These are phyloP conservation scores for Crocuta crocuta DNA, from an alignment of 2,113 vertebrate species.

Conservation along the genomic window DNA sequence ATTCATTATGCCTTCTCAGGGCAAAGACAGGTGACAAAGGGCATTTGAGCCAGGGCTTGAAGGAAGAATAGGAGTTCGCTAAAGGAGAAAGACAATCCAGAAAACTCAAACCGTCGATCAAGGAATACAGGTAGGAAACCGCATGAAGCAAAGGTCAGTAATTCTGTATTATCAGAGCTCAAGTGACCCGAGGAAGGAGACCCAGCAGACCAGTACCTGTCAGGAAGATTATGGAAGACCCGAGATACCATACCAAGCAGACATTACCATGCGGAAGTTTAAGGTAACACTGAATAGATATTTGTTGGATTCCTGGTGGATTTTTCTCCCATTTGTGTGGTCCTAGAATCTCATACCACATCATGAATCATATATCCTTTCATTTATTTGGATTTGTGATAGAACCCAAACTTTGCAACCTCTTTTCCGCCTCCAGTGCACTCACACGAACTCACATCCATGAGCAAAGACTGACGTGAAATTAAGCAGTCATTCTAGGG, in stretches of 20 bases:
- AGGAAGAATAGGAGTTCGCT: neutral
- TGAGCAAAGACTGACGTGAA: neutral
- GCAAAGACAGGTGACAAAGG: neutral
- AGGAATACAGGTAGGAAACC: neutral
- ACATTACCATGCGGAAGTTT: neutral
- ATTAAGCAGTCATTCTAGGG: neutral
- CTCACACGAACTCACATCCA: neutral
- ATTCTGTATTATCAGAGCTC: neutral
- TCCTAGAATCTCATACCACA: neutral
- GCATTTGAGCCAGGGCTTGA: neutral
- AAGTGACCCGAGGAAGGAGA: neutral
- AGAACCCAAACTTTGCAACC: constrained; percentile 2
- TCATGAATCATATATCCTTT: neutral
- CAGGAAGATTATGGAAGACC: neutral
- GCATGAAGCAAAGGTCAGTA: neutral
- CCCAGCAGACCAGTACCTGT: neutral
- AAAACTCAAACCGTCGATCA: neutral
- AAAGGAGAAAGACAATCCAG: neutral
- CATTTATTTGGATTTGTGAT: neutral
- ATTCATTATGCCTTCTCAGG: neutral
- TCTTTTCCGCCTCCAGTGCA: neutral
- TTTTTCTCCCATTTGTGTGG: neutral
- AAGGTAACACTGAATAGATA: neutral
- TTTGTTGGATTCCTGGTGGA: neutral
- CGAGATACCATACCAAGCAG: neutral